Evolutionary conservation across 1,140 invertebrate species (phyloP).

Genomic region (Sarcophaga peregrina): DNA sequence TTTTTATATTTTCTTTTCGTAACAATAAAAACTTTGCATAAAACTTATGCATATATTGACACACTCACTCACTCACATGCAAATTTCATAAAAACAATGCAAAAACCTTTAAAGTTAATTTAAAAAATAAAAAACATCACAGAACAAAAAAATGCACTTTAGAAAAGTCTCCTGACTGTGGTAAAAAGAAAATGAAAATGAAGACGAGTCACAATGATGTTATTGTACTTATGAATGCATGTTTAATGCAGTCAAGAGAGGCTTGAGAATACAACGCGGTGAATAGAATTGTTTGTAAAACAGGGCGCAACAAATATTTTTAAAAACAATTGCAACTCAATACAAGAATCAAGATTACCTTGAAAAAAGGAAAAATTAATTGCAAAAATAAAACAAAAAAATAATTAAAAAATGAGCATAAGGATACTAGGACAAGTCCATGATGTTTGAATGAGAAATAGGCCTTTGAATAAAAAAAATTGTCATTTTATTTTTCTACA

Average conservation of each 20-base stretch:
- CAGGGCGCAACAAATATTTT: neutral
- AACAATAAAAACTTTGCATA: neutral
- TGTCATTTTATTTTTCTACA: too few species aligned
- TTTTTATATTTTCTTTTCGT: neutral
- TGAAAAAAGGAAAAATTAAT: too few species aligned
- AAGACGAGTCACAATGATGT: neutral
- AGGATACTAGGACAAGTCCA: too few species aligned
- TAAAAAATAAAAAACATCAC: neutral
- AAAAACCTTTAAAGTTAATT: constrained; percentile 8
- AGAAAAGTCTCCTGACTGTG: neutral
- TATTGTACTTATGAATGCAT: too few species aligned
- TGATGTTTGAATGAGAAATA: too few species aligned
- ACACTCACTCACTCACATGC: too few species aligned
- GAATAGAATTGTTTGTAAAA: neutral
- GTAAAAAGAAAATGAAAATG: neutral
- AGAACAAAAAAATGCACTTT: neutral
- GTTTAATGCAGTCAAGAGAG: neutral
- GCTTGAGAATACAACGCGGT: neutral
- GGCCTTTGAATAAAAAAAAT: too few species aligned
- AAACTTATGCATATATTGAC: neutral
- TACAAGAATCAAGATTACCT: too few species aligned
- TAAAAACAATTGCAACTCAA: neutral
- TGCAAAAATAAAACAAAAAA: too few species aligned
- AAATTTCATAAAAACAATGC: neutral
- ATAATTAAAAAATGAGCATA: too few species aligned